Base-by-base conservation (phyloP, 2,797 vertebrate species). In the Chloroceryle inda region DNA sequence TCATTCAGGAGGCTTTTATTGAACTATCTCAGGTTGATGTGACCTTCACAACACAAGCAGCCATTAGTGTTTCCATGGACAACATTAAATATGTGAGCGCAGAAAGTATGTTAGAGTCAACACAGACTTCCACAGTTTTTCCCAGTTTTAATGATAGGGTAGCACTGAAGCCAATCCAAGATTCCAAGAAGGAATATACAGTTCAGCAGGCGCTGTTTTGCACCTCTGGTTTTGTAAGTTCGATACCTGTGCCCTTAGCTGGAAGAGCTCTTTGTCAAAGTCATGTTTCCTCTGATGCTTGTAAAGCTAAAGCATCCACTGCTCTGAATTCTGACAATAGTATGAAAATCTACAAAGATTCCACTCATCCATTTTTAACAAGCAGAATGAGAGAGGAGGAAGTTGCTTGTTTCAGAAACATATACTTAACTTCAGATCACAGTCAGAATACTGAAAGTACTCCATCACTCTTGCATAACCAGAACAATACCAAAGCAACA, bases 1-100 rank as follows among this genome's bases (percentile, higher is more conserved):
- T 99, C 63, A 98, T 99, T 93, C 99, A 99, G 96, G 99, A 99
- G 96, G 99, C 99, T 27, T 99, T 99, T 96, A 99, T 99, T 95
- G 99, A 99, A 88, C 97, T 99, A 16, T 99, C 99, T 83, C 99
- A 99, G 96, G 98, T 98, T 80, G 99, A 99, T 71, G 98, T 99
- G 71, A 98, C 98, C 68, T 99, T 99, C 92, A 99, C 99, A 5
- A 98, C 99, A 35, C 98, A 99, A 97, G 99, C 99, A 58, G 99
- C 99, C 68, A 99, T 99, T 88, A 99, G 99, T 89, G 98, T 99
- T 93, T 99, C 99, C 77, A 88, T 98, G 92, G 99, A 99, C 97
- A 99, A 99, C 84, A 97, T 99, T 84, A 99, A 98, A 89, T 98
- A 98, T 4, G 98, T 99, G 88, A 99, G 98, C 11, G 97, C 98